These are phyloP conservation scores for Pomatorhinus ruficollis DNA, from an alignment of 2,113 vertebrate genomes.

Conservation along the genomic window DNA sequence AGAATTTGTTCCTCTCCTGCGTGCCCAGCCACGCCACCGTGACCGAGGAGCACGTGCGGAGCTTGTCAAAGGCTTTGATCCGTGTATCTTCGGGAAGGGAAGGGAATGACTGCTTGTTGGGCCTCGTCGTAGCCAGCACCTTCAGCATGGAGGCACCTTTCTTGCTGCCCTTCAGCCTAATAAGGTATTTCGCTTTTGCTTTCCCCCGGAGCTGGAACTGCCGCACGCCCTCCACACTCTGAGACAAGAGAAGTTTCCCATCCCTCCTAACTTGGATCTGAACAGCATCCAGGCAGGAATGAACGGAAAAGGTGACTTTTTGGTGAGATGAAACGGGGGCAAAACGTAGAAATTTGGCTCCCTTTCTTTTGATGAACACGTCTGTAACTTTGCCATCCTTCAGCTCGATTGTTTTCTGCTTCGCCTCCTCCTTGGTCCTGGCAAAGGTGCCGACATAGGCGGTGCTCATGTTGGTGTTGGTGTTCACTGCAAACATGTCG, in stretches of 20 bases:
- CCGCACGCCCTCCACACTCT: slow-evolving; percentile 87
- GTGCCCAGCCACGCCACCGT: slow-evolving; percentile 97
- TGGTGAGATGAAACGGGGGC: slow-evolving; percentile 94
- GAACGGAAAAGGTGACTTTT: slow-evolving; percentile 88
- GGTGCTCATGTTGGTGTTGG: slow-evolving; percentile 89
- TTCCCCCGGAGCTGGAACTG: slow-evolving; percentile 94
- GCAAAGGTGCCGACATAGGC: slow-evolving; percentile 95
- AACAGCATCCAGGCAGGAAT: slow-evolving; percentile 88
- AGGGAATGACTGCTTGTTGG: slow-evolving; percentile 91
- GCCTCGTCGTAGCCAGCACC: slow-evolving; percentile 86
- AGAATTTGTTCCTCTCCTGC: slow-evolving; percentile 96
- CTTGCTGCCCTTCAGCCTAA: slow-evolving; percentile 89
- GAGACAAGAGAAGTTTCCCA: slow-evolving; percentile 90
- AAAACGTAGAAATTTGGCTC: slow-evolving; percentile 90
- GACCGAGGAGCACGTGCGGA: slow-evolving; percentile 91
- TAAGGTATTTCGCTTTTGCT: slow-evolving; percentile 93
- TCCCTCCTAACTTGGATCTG: slow-evolving; percentile 93
- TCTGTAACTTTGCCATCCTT: slow-evolving; percentile 93
- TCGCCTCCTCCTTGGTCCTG: slow-evolving; percentile 92
- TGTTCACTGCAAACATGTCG: slow-evolving; percentile 91
- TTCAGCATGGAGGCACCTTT: slow-evolving; percentile 91
- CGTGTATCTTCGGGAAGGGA: slow-evolving; percentile 92
- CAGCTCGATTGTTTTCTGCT: slow-evolving; percentile 90
- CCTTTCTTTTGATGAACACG: slow-evolving; percentile 92
- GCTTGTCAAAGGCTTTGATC: slow-evolving; percentile 96